Evolutionary conservation across 2,797 vertebrate species (phyloP), one percentile per base, ranked within the genome.

Genomic region (Orientallactaga sibirica): DNA sequence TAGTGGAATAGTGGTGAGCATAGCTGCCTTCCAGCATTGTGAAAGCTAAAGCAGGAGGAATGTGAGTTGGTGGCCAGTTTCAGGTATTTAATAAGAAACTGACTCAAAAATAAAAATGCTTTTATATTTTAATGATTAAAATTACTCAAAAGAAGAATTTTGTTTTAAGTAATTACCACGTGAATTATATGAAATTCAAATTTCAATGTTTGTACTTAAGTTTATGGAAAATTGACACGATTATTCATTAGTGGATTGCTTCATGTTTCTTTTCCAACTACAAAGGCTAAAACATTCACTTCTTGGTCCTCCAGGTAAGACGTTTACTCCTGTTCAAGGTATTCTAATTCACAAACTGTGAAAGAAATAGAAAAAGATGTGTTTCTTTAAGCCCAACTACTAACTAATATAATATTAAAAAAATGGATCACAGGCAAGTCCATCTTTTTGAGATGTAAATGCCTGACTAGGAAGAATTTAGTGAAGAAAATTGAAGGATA

Each of bases 161-260:
- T 74, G 74, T 48, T 16, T n/a, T 79, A 62, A 78, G 41, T 25
- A 85, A 48, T 41, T 79, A 66, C n/a, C 2, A 58, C 27, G 18
- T 81, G 58, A 73, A 70, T 84, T 52, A 68, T 66, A 86, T 58
- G 8, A 95, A 83, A 90, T 83, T 93, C 22, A 73, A 83, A 75
- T 70, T 77, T 92, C 55, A 55, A 4, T 52, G 74, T 80, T 83
- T 58, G 67, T 29, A 58, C 1, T 70, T 33, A 88, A 62, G 8
- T 12, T 71, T 77, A 24, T 18, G 22, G 70, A n/a, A 82, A 58
- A n/a, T 9, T 3, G 20, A 3, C 41, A 62, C 22, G 7, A 22
- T 58, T 64, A 70, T 67, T 87, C 22, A 70, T 90, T 48, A 67
- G 24, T 4, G 24, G 71, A 76, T 37, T 20, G 14, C 73, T 25